phyloP scores from a whole-genome alignment of 1,140 invertebrate genomes.

The Rhysida immarginata region DNA sequence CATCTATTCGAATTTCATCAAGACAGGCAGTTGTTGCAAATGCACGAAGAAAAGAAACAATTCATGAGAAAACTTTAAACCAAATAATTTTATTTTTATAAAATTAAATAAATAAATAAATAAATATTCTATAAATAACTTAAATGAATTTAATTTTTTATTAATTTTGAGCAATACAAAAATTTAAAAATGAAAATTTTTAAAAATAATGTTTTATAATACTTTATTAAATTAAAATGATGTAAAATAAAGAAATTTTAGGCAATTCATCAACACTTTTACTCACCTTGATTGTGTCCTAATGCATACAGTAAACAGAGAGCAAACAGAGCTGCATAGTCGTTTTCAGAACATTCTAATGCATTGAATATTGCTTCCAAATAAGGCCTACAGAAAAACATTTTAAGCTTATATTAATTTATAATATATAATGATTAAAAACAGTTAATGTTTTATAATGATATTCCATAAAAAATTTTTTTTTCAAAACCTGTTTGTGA shows the following conservation, averaged over 20 bases:
- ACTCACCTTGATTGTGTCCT: slow-evolving; percentile 75
- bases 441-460: too few relatives aligned
- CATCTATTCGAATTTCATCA: too few relatives aligned
- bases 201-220: background rate
- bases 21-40: too few relatives aligned
- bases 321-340: slow-evolving; percentile 83
- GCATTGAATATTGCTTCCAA: slow-evolving; percentile 73
- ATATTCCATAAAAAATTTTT: too few relatives aligned
- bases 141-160: background rate
- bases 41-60: too few relatives aligned
- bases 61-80: too few relatives aligned
- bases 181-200: background rate
- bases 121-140: background rate
- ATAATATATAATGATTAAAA: too few relatives aligned
- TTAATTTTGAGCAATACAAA: background rate
- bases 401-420: too few relatives aligned
- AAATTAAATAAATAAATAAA: background rate
- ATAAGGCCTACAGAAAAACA: slow-evolving; percentile 51
- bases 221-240: too few relatives aligned
- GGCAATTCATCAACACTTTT: background rate
- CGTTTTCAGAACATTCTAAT: slow-evolving; percentile 63
- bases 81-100: too few relatives aligned
- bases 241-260: background rate
- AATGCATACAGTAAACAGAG: slow-evolving; percentile 85
- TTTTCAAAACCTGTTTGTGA: slow-evolving; percentile 29